A percentile compares a stretch with the other conserved stretches of the same genome.
Conservation (phyloP, 2,888 invertebrate species). For the Neoaliturus tenellus region DNA sequence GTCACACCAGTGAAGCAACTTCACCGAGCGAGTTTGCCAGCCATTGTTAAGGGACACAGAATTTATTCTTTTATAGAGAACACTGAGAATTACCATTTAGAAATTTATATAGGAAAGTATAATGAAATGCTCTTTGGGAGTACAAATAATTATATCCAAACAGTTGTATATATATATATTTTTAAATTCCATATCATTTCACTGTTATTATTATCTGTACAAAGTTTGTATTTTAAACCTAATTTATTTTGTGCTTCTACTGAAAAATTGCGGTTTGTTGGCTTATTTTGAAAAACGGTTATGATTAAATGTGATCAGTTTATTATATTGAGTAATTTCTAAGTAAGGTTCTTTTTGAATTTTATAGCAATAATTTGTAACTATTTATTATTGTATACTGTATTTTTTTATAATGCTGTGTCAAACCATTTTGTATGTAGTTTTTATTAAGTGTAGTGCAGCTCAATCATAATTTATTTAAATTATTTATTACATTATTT, state of each 20-base stretch:
- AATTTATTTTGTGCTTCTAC: neutral
- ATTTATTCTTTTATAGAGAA: constrained; percentile 14
- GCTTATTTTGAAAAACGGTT: neutral
- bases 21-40: neutral
- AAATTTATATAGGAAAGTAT: constrained; percentile 10
- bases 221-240: neutral
- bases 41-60: constrained; percentile 10
- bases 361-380: neutral
- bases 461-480: neutral
- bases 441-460: neutral
- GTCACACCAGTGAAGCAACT: constrained; percentile 27
- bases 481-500: constrained; percentile 23
- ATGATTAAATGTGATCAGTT: neutral
- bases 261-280: neutral
- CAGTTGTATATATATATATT: neutral
- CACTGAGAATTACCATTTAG: neutral
- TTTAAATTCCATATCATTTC: neutral
- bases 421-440: neutral
- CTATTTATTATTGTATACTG: neutral
- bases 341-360: neutral
- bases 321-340: neutral
- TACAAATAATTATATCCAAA: neutral
- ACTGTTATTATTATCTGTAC: neutral
- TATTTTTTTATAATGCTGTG: neutral
- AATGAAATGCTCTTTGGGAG: neutral